A percentile compares a stretch with the other conserved stretches of the same genome.
phyloP scores from a whole-genome alignment of 2,888 invertebrate genomes.

The Tinea pellionella region DNA sequence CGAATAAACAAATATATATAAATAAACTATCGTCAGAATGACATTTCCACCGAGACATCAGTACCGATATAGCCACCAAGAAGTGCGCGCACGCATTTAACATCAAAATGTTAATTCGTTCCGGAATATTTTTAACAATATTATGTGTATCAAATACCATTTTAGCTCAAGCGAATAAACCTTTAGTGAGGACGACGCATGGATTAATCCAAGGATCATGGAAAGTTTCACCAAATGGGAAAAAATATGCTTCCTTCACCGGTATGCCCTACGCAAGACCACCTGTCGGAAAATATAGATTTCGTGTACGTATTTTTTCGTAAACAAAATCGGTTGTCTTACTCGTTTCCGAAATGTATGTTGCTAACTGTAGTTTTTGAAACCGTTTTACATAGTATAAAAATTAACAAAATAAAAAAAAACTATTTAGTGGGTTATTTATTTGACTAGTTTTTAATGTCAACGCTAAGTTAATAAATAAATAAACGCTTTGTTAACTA shows the following conservation, averaged over 20 bases:
- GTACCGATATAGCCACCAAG: not conserved
- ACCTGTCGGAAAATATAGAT: slow-evolving; percentile 72
- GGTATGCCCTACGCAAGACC: slow-evolving; percentile 77
- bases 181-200: slow-evolving; percentile 39
- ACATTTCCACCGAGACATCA: not conserved
- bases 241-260: slow-evolving; percentile 69
- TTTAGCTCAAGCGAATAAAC: slow-evolving; percentile 23
- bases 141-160: not conserved
- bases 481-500: too few species aligned
- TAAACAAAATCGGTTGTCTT: too few species aligned
- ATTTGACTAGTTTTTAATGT: too few species aligned
- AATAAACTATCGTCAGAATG: not conserved
- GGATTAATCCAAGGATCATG: slow-evolving; percentile 48
- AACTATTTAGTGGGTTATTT: too few species aligned
- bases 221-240: slow-evolving; percentile 46
- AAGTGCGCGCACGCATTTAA: not conserved
- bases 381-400: too few species aligned
- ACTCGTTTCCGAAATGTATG: too few species aligned
- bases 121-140: not conserved
- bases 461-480: too few species aligned
- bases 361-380: too few species aligned
- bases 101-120: not conserved
- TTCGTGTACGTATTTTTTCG: slow-evolving; percentile 48
- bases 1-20: not conserved
- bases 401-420: too few species aligned